Percentiles rank a stretch among this genome's conserved stretches.
Evolutionary conservation across 2,888 invertebrate genomes (phyloP).

Genomic region (Nymphalis c-album): DNA sequence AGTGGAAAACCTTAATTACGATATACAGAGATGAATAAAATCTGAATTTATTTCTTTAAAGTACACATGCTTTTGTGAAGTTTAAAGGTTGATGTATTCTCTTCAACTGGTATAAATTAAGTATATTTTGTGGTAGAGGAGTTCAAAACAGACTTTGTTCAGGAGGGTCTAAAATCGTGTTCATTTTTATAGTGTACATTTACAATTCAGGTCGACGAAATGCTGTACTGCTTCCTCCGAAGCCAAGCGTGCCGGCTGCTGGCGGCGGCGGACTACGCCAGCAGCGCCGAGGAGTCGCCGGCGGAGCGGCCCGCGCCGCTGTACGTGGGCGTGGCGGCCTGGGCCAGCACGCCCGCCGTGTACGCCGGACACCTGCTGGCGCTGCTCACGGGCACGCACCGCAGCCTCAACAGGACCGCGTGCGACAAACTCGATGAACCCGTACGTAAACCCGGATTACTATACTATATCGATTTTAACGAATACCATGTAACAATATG

Average conservation of each 20-base stretch:
- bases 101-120: no score
- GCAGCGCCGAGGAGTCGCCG: slow-evolving; percentile 49
- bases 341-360: slow-evolving; percentile 67
- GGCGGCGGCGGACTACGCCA: slow-evolving; percentile 76
- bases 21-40: no score
- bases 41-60: no score
- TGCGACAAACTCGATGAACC: slow-evolving; percentile 44
- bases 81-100: no score
- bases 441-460: slow-evolving; percentile 45
- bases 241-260: slow-evolving; percentile 86
- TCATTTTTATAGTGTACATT: background rate
- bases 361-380: slow-evolving; percentile 83
- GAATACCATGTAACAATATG: background rate
- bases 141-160: no score
- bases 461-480: background rate
- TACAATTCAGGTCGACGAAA: slow-evolving; percentile 83
- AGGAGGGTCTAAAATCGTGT: no score
- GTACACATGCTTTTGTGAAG: no score
- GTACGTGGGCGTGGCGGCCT: slow-evolving; percentile 83
- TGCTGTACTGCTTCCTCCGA: slow-evolving; percentile 88
- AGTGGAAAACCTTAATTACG: no score
- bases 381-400: slow-evolving; percentile 80
- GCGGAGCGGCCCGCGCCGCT: slow-evolving; percentile 70
- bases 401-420: slow-evolving; percentile 47
- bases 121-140: no score